Conservation (phyloP, 2,113 vertebrate species). For the Ceyx margarethae region DNA sequence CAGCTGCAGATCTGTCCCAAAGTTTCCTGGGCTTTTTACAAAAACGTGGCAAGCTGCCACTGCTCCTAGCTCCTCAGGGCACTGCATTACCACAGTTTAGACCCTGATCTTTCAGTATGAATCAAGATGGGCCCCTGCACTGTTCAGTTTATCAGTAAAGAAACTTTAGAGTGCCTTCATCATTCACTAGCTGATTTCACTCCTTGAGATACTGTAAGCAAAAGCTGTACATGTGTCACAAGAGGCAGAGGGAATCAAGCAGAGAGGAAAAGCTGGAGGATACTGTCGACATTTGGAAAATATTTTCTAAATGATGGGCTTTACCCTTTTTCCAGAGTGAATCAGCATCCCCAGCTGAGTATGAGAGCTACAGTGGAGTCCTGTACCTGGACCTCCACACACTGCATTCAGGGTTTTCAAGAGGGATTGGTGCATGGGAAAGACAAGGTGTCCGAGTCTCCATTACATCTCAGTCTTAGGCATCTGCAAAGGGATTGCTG, state of each 20-base stretch:
- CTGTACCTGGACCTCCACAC: not conserved
- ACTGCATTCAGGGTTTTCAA: not conserved
- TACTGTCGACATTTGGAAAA: not conserved
- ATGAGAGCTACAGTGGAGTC: not conserved
- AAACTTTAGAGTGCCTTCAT: not conserved
- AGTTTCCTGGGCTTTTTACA: slow-evolving; percentile 8
- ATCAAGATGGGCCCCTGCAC: not conserved
- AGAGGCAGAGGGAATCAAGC: not conserved
- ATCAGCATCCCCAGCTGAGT: not conserved
- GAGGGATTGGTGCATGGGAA: not conserved
- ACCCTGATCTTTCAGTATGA: not conserved
- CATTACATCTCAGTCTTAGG: not conserved
- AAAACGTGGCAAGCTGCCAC: slow-evolving; percentile 12
- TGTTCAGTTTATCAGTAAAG: not conserved
- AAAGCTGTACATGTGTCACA: not conserved
- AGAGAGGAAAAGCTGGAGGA: not conserved
- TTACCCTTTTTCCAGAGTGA: not conserved
- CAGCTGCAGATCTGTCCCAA: slow-evolving; percentile 31
- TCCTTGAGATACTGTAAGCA: not conserved
- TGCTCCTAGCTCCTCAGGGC: not conserved
- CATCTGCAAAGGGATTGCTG: not conserved
- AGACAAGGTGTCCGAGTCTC: not conserved
- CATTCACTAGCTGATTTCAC: not conserved
- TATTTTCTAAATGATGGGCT: not conserved
- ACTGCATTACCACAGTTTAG: not conserved